Percentiles rank a stretch among this genome's conserved stretches.
Evolutionary conservation across 2,888 invertebrate genomes (phyloP).

Genomic region (Euclidia mi): DNA sequence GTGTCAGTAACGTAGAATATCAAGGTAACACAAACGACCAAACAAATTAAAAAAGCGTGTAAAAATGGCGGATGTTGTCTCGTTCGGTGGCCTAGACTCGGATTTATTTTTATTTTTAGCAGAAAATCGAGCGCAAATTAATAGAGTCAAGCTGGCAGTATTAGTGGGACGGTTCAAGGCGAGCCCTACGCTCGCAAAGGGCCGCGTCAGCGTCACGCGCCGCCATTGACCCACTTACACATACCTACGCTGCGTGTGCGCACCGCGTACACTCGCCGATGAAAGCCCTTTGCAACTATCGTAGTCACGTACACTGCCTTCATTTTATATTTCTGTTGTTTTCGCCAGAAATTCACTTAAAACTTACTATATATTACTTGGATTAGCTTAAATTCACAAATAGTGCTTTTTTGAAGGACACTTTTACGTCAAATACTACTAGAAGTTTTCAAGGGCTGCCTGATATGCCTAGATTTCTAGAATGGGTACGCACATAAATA

Average conservation of each 20-base stretch:
- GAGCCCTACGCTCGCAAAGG: slow-evolving; percentile 84
- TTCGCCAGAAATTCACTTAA: no score
- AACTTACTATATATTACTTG: no score
- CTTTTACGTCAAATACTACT: no score
- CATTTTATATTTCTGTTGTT: slow-evolving; percentile 2
- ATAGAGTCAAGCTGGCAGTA: slow-evolving; percentile 75
- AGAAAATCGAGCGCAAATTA: slow-evolving; percentile 82
- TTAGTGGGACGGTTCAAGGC: slow-evolving; percentile 85
- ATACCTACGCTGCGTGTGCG: slow-evolving; percentile 79
- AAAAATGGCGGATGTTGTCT: slow-evolving; percentile 36
- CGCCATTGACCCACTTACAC: slow-evolving; percentile 87
- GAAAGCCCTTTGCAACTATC: slow-evolving; percentile 72
- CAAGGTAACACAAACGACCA: slow-evolving; percentile 8
- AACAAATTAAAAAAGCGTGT: slow-evolving; percentile 11
- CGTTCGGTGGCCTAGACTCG: slow-evolving; percentile 45
- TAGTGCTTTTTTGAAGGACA: no score
- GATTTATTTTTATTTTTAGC: slow-evolving; percentile 75
- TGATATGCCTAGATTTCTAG: no score
- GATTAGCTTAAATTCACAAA: no score
- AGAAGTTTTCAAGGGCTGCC: no score
- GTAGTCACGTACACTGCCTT: slow-evolving; percentile 74
- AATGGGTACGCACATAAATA: no score
- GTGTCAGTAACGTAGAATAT: background rate
- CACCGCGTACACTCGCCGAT: slow-evolving; percentile 78
- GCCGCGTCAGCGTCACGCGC: slow-evolving; percentile 87